These are phyloP conservation scores for Xestia ashworthii DNA, from an alignment of 2,888 invertebrate species.

Conservation along the genomic window DNA sequence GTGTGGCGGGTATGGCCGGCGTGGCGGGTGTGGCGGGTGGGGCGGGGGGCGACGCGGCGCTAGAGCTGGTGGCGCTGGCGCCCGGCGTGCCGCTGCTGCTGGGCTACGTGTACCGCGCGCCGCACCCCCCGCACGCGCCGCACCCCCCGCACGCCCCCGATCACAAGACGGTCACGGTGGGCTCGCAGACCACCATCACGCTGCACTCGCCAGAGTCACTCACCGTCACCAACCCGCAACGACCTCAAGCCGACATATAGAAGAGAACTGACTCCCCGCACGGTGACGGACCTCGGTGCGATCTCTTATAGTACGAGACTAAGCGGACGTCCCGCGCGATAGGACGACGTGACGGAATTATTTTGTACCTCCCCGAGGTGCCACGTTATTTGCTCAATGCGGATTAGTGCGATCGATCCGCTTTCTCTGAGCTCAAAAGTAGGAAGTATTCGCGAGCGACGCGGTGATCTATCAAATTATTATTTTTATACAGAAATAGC, in stretches of 20 bases:
- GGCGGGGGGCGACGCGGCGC: constrained; percentile 63
- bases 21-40: constrained; percentile 45
- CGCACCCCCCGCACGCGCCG: constrained; percentile 16
- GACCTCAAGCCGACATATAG: constrained; percentile 69
- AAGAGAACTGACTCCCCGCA: neutral
- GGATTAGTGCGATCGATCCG: constrained; percentile 65
- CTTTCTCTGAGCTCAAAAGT: constrained; percentile 71
- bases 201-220: constrained; percentile 84
- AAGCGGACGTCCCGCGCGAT: neutral
- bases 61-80: constrained; percentile 83
- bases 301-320: neutral
- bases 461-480: constrained; percentile 78
- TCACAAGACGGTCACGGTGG: constrained; percentile 76
- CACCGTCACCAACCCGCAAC: constrained; percentile 72
- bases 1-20: constrained; percentile 61
- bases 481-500: constrained; percentile 83
- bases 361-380: constrained; percentile 40
- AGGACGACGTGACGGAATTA: constrained; percentile 28
- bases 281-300: constrained; percentile 9
- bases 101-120: constrained; percentile 82
- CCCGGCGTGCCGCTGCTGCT: constrained; percentile 85
- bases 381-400: constrained; percentile 75
- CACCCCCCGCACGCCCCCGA: constrained; percentile 49
- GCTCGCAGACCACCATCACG: constrained; percentile 86
- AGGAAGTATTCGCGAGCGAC: constrained; percentile 65